These are phyloP conservation scores for Agapornis canus DNA, from an alignment of 2,797 vertebrate species.

Conservation along the genomic window DNA sequence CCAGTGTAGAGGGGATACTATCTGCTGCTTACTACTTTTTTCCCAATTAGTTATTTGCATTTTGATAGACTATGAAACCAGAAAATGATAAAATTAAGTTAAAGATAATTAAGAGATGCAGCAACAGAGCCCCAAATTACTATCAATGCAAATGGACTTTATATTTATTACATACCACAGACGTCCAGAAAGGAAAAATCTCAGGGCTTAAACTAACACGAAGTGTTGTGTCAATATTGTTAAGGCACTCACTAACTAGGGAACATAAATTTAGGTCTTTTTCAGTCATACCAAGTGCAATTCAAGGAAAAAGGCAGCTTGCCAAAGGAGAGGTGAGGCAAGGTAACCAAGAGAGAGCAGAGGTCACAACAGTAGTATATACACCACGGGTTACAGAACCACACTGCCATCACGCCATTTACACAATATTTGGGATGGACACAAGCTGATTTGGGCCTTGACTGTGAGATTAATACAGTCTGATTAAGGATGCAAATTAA, in stretches of 20 bases:
- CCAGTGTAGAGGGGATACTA: background rate
- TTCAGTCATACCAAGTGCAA: background rate
- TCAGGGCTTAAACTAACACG: accelerated
- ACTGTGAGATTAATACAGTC: background rate
- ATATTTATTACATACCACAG: background rate
- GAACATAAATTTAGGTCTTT: background rate
- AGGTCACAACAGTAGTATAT: background rate
- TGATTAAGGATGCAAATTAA: background rate
- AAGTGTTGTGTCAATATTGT: background rate
- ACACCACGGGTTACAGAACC: background rate
- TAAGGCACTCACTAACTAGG: background rate
- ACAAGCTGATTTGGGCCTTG: background rate
- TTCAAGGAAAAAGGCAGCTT: background rate
- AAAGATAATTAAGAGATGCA: background rate
- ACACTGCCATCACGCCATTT: background rate
- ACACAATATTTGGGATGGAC: accelerated
- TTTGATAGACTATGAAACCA: background rate
- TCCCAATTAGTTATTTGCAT: background rate
- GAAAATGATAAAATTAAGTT: background rate
- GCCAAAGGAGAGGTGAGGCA: background rate
- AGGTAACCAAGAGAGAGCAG: background rate
- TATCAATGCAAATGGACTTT: background rate
- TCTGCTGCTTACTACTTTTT: background rate
- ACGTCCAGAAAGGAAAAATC: accelerated
- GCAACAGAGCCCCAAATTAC: background rate